Base-by-base conservation (phyloP, 2,113 vertebrate species). In the Nicator chloris region DNA sequence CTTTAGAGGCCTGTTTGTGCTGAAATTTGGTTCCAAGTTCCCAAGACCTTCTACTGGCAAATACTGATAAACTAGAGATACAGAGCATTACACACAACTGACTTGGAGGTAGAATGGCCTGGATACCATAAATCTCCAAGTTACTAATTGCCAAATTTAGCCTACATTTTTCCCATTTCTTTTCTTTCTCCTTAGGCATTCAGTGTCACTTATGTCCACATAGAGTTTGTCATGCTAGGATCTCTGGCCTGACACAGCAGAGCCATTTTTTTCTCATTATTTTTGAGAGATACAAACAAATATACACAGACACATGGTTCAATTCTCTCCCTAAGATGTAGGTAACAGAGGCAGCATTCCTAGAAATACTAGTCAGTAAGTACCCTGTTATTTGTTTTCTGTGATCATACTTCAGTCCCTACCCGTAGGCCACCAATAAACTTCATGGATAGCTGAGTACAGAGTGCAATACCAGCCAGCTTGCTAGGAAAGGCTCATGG, bases 31-130 rank as follows among this genome's bases (percentile, higher is more conserved):
- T 54, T 85, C n/a, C 60, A 31, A 28, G 40, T 45, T 87, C 42
- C 23, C 50, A 88, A 87, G 69, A 87, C 24, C 40, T 93, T 60
- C 79, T 61, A 61, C 19, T 69, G 57, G 68, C 53, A 96, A 94
- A 93, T 35, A 90, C 30, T 42, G 79, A 95, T 90, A 89, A 93
- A 80, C 31, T 24, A 54, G 66, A 89, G 69, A 95, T 68, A 82
- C 0, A 2, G 63, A 89, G 30, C 42, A 39, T 35, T 61, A 59
- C 33, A 83, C n/a, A 30, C 31, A 71, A 64, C 6, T 76, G 82
- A 45, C 57, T 44, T 50, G 57, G 23, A 76, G 64, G 65, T 5
- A 64, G 75, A 42, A 40, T 13, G 26, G 21, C 31, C 50, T 61
- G 37, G 31, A 68, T 72, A 49, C 31, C 44, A 65, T 33, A 88